Base-by-base conservation (phyloP, 2,113 vertebrate species). In the Nycticorax nycticorax region DNA sequence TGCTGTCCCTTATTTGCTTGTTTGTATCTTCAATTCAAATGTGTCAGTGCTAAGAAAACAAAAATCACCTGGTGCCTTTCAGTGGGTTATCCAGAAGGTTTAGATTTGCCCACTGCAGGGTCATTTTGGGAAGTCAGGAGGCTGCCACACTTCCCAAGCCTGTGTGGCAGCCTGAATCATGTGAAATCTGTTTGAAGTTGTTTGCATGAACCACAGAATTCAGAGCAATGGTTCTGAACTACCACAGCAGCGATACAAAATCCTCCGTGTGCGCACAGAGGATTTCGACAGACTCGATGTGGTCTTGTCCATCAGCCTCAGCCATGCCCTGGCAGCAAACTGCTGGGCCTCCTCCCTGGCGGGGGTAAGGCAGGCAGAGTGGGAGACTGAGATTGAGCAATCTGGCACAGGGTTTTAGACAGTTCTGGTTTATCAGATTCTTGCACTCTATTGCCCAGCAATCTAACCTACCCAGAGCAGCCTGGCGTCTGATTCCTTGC, bases 241-340 rank as follows among this genome's bases (percentile, higher is more conserved):
- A n/a, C 14, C 14, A 20, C 59, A 21, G 66, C 16, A 74, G 26
- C 5, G 30, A 13, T 9, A 62, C 30, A 23, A 64, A 76, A 18
- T 12, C 59, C 43, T 59, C 43, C 0, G 1, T 1, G 1, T 6
- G 20, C 8, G n/a, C 68, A 15, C 9, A 39, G 37, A 19, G 73
- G 48, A 85, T 68, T 85, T 26, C 9, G 55, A 50, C 32, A 62
- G 55, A 14, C 6, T 33, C 14, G 39, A 21, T 39, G 10, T 4
- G 21, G 33, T 14, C 30, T 28, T 16, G 39, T 28, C 19, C 60
- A 26, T 10, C 41, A 17, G 15, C 39, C 33, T 37, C 82, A 68
- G 47, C 39, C 30, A 0, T 24, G 45, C 39, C 47, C 45, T 24
- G 47, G n/a, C 73, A 88, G 53, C 21, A 3, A 30, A 27, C 14